Evolutionary conservation across 2,113 vertebrate genomes (phyloP).

Genomic region (Vulpes vulpes): DNA sequence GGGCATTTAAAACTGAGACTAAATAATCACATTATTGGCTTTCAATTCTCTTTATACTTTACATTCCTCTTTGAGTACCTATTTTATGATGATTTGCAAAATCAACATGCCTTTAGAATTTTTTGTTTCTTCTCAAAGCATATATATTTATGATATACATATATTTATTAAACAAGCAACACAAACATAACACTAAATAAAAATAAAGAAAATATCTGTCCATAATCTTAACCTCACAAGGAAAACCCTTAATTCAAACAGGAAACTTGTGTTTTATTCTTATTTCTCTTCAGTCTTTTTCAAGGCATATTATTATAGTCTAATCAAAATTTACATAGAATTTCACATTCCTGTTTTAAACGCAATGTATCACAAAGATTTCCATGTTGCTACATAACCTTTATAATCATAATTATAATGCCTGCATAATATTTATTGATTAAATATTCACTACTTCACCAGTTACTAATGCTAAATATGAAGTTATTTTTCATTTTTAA

Average conservation of each 20-base stretch:
- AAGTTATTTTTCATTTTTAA: conserved; percentile 15
- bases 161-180: neutral
- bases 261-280: neutral
- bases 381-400: neutral
- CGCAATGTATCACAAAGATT: neutral
- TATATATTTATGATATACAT: neutral
- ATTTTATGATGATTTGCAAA: neutral
- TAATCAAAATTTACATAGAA: neutral
- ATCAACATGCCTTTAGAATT: neutral
- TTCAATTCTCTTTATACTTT: neutral
- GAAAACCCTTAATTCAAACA: neutral
- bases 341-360: neutral
- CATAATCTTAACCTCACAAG: neutral
- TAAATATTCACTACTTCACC: neutral
- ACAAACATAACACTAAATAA: neutral
- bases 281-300: neutral
- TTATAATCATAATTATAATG: neutral
- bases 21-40: neutral
- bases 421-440: neutral
- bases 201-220: neutral
- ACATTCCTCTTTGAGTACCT: neutral
- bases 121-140: neutral
- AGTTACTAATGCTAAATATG: neutral
- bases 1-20: neutral
- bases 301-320: neutral